Percentiles rank a stretch among this genome's conserved stretches.
Evolutionary conservation across 2,113 vertebrate species (phyloP).

Genomic region (Hypomesus transpacificus): DNA sequence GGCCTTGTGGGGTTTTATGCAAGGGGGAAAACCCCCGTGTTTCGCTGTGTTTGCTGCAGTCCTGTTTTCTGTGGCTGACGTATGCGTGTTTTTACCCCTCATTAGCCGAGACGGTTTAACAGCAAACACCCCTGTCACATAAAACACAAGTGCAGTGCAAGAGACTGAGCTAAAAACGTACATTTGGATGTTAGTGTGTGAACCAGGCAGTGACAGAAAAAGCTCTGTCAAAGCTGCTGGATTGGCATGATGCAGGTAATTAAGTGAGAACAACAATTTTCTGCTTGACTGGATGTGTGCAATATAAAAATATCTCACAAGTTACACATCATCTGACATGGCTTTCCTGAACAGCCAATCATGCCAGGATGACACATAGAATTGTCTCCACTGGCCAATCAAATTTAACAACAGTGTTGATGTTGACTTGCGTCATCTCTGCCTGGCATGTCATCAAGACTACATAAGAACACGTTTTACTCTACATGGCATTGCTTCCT

Average conservation of each 20-base stretch:
- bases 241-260: conserved; percentile 23
- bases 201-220: background rate
- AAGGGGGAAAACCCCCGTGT: too few relatives aligned
- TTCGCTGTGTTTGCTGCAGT: too few relatives aligned
- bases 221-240: conserved; percentile 7
- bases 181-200: background rate
- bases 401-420: conserved; percentile 20
- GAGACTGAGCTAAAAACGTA: background rate
- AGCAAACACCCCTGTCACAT: too few relatives aligned
- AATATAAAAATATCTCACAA: conserved; percentile 11
- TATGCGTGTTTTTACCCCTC: too few relatives aligned
- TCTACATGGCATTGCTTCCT: background rate
- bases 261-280: conserved; percentile 36
- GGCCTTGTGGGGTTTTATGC: too few relatives aligned
- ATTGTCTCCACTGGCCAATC: conserved; percentile 2
- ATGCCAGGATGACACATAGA: background rate
- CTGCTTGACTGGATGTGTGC: conserved; percentile 12
- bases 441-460: conserved; percentile 7
- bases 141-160: too few relatives aligned
- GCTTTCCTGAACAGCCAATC: background rate
- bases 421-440: conserved; percentile 32
- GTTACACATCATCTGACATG: conserved; percentile 7
- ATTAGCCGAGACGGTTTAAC: too few relatives aligned
- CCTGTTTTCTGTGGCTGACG: too few relatives aligned
- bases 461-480: background rate